Conservation (phyloP, 92 coral and sea anemone species). For the Siderastrea siderea region DNA sequence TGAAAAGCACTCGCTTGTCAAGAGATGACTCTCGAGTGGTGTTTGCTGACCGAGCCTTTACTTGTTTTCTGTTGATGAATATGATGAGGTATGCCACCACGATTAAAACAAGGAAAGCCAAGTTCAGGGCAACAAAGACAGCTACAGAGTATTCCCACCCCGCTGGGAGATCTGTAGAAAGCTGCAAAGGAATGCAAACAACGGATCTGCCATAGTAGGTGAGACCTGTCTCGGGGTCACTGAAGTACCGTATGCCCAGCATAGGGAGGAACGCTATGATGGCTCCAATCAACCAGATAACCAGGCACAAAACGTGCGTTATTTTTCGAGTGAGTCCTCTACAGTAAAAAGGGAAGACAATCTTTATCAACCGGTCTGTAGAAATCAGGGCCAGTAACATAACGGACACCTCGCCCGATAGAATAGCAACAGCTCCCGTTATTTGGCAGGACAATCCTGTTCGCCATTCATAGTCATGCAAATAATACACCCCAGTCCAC, state of each 20-base stretch:
- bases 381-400: not conserved
- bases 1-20: not conserved
- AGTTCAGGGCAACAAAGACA: not conserved
- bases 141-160: slow-evolving; percentile 17
- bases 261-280: not conserved
- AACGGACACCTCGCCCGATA: not conserved
- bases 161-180: not conserved
- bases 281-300: not conserved
- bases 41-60: not conserved
- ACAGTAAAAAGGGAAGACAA: not conserved
- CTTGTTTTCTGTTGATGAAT: not conserved
- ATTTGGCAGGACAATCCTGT: slow-evolving; percentile 1
- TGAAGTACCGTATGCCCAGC: not conserved
- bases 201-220: slow-evolving; percentile 3
- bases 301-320: not conserved
- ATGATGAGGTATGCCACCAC: not conserved
- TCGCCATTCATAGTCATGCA: not conserved
- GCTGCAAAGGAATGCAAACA: not conserved
- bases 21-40: not conserved
- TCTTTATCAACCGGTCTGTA: not conserved
- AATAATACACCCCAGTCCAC: not conserved
- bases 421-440: not conserved
- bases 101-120: not conserved
- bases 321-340: not conserved
- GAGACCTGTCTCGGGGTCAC: not conserved